Percentiles rank a stretch among this genome's conserved stretches.
phyloP scores from a whole-genome alignment of 2,888 invertebrate species.

The Chydorus sphaericus region DNA sequence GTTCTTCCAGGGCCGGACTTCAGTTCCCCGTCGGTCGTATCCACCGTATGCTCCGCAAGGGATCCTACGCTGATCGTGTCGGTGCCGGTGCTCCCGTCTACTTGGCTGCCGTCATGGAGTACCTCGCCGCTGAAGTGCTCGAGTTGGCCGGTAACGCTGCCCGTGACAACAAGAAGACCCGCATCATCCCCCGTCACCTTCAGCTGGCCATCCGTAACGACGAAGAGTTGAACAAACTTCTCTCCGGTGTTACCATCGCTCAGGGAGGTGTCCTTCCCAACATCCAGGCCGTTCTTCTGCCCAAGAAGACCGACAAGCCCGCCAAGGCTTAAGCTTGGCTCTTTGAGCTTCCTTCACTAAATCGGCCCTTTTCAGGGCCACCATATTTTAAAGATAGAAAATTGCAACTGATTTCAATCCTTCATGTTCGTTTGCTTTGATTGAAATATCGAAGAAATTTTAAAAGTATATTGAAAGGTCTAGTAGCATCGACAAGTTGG shows the following conservation, averaged over 20 bases:
- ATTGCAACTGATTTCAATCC: too few relatives aligned
- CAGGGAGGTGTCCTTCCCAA: conserved; percentile 42
- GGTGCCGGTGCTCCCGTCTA: conserved; percentile 29
- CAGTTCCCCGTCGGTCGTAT: conserved; percentile 23
- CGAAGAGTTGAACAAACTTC: conserved; percentile 33
- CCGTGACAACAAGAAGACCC: conserved; percentile 46
- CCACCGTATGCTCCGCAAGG: conserved; percentile 24
- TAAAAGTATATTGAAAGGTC: too few relatives aligned
- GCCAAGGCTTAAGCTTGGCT: too few relatives aligned
- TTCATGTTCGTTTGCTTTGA: too few relatives aligned
- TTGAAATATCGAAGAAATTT: too few relatives aligned
- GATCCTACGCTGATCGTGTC: conserved; percentile 27
- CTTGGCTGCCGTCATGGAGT: conserved; percentile 39
- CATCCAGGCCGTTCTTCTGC: too few relatives aligned
- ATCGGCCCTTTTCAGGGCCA: too few relatives aligned
- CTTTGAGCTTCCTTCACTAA: too few relatives aligned
- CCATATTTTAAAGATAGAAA: too few relatives aligned
- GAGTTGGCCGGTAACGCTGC: conserved; percentile 48
- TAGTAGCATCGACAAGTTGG: too few relatives aligned
- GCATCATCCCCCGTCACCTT: conserved; percentile 34
- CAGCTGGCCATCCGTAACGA: conserved; percentile 33
- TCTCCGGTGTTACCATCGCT: conserved; percentile 36
- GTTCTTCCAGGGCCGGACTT: conserved; percentile 27
- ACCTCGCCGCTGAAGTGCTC: conserved; percentile 49
- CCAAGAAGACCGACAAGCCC: too few relatives aligned